A percentile compares a stretch with the other conserved stretches of the same genome.
phyloP scores from a whole-genome alignment of 2,888 invertebrate species.

The Antheraea yamamai region DNA sequence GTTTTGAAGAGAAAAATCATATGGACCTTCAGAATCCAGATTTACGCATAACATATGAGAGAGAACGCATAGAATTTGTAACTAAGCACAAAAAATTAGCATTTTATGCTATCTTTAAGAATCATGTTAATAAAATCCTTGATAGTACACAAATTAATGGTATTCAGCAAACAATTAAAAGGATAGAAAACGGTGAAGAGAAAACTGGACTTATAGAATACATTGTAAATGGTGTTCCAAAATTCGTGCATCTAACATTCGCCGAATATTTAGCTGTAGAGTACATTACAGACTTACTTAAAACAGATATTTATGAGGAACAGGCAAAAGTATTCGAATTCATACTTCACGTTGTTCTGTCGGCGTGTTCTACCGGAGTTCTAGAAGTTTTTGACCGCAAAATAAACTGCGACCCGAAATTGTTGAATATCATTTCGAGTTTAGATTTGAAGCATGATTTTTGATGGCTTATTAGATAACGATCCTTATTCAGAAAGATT shows the following conservation, averaged over 20 bases:
- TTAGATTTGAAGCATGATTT: background rate
- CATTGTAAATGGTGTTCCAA: slow-evolving; percentile 24
- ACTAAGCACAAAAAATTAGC: background rate
- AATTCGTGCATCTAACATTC: slow-evolving; percentile 29
- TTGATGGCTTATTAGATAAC: background rate
- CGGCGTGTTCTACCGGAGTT: background rate
- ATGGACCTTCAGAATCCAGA: slow-evolving; percentile 23
- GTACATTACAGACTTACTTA: background rate
- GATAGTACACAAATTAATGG: background rate
- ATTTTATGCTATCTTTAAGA: slow-evolving; percentile 1
- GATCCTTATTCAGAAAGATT: background rate
- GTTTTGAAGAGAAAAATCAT: slow-evolving; percentile 28
- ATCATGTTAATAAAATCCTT: background rate
- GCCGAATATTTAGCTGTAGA: slow-evolving; percentile 28
- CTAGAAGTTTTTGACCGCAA: background rate
- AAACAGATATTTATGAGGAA: background rate
- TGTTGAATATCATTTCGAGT: background rate
- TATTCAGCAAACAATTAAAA: slow-evolving; percentile 1
- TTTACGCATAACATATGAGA: background rate
- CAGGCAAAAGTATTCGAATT: background rate
- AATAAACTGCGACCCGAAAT: background rate
- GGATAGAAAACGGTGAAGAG: background rate
- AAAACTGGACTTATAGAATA: slow-evolving; percentile 19
- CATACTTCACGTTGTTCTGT: background rate
- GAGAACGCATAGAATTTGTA: background rate